Percentiles rank a stretch among this genome's conserved stretches.
Conservation (phyloP, 2,888 invertebrate species). For the Parnassius mnemosyne region DNA sequence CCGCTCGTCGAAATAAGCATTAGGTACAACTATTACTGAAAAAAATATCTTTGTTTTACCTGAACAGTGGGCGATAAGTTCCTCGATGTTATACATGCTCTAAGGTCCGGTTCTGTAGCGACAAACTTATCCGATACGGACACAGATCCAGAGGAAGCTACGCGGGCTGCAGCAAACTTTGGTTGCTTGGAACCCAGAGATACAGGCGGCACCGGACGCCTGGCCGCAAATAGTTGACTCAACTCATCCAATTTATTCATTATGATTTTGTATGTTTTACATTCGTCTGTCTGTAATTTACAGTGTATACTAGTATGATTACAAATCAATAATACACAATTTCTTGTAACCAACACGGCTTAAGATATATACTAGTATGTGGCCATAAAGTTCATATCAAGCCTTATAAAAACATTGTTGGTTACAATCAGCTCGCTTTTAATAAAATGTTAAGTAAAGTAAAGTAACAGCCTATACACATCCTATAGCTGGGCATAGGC, state of each 20-base stretch:
- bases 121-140: slow-evolving; percentile 59
- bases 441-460: too few relatives aligned
- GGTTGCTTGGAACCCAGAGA: slow-evolving; percentile 30
- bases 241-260: slow-evolving; percentile 67
- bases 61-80: slow-evolving; percentile 27
- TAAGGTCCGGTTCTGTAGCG: slow-evolving; percentile 45
- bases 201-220: slow-evolving; percentile 30
- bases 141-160: slow-evolving; percentile 38
- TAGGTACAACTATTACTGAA: too few relatives aligned
- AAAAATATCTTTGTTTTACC: slow-evolving; percentile 8
- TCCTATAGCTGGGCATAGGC: too few relatives aligned
- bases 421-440: too few relatives aligned
- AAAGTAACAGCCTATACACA: too few relatives aligned
- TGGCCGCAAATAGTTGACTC: slow-evolving; percentile 46
- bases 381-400: too few relatives aligned
- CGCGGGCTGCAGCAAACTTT: slow-evolving; percentile 13
- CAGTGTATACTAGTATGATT: too few relatives aligned
- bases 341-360: too few relatives aligned
- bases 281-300: slow-evolving; percentile 50
- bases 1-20: too few relatives aligned
- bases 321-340: too few relatives aligned
- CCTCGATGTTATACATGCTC: slow-evolving; percentile 24
- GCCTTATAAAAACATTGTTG: too few relatives aligned
- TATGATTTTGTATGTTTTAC: slow-evolving; percentile 70
- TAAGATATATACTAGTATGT: too few relatives aligned